Base-by-base conservation (phyloP, 2,113 vertebrate species). In the Platycercus adscitus region DNA sequence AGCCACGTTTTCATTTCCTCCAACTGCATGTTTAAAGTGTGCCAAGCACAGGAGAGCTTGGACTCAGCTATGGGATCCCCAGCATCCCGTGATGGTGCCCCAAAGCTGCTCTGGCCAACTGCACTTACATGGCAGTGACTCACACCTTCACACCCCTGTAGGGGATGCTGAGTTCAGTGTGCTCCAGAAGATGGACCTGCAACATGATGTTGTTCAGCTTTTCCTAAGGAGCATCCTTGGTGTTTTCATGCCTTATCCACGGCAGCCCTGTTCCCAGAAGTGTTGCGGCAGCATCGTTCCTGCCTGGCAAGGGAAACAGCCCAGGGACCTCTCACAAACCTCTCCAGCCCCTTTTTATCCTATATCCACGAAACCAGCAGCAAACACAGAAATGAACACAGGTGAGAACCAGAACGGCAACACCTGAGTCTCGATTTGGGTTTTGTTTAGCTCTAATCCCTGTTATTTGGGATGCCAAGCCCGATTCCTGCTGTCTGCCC, bases 1-100 rank as follows among this genome's bases (percentile, higher is more conserved):
- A 0, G 2, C 43, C 52, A 8, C 1, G 1, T 26, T 39, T 52
- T 24, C 2, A 58, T 58, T 43, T 39, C 68, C 86, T 61, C 37
- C 0, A 1, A 17, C 3, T 8, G 43, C 18, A 0, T 10, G 31
- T 52, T 53, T 21, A 4, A 2, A 1, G 2, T 21, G 35, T n/a
- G 71, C 19, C 28, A 21, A 18, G 78, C 6, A 19, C 12, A 14
- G 70, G 17, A 2, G 39, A 69, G 64, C 44, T 17, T 4, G 44
- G 41, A 7, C 3, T 18, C 55, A 17, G 44, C 37, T 6, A 4
- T 0, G 8, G 39, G 7, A 44, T 19, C 21, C 39, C 49, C n/a
- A 12, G 4, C n/a, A 10, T 4, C 58, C 79, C 47, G 2, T 2
- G 44, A 37, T 19, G 56, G 33, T 10, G 39, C 23, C 37, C 61